A percentile compares a stretch with the other conserved stretches of the same genome.
Evolutionary conservation across 2,113 vertebrate species (phyloP).

Genomic region (Prolemur simus): DNA sequence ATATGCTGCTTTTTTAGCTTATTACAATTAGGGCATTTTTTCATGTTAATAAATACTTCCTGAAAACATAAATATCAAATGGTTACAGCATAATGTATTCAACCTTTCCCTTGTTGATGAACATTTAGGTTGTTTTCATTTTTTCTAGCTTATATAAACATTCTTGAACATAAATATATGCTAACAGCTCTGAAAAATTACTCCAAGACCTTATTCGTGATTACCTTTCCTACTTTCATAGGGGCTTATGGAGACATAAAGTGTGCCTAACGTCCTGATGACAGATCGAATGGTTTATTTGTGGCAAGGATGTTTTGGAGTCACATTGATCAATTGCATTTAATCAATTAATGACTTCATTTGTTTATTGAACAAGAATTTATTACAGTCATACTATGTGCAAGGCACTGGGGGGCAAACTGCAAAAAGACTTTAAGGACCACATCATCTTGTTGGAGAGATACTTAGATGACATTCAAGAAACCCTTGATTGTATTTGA

Average conservation of each 20-base stretch:
- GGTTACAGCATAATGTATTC: conserved; percentile 33
- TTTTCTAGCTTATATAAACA: conserved; percentile 43
- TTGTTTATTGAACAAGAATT: neutral
- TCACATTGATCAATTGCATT: neutral
- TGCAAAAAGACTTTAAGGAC: neutral
- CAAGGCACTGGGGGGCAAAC: neutral
- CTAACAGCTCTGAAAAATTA: neutral
- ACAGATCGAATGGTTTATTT: neutral
- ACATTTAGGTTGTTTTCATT: conserved; percentile 22
- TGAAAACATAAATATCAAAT: conserved; percentile 35
- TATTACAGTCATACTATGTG: neutral
- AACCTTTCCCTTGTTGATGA: neutral
- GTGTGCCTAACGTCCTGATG: neutral
- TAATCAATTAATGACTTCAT: neutral
- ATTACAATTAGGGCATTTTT: conserved; percentile 13
- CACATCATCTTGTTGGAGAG: neutral
- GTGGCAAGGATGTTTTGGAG: neutral
- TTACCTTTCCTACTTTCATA: neutral
- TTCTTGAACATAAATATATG: neutral
- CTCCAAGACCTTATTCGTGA: neutral
- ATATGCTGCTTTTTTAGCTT: neutral
- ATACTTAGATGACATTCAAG: neutral
- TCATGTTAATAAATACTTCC: conserved; percentile 51
- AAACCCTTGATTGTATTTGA: neutral
- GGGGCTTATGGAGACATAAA: neutral